Conservation (phyloP, 2,888 invertebrate species). For the Merodon equestris region DNA sequence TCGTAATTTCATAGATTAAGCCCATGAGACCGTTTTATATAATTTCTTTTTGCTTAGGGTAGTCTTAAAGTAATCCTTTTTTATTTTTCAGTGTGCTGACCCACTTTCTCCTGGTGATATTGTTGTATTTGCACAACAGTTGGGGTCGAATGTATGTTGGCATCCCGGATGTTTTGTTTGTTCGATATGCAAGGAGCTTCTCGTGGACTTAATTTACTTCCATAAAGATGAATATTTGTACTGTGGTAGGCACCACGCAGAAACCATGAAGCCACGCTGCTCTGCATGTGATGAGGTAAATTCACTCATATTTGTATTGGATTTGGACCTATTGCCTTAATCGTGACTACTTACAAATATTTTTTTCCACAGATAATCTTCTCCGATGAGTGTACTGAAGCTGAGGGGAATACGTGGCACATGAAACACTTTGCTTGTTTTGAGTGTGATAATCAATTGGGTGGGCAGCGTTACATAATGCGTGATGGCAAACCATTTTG, state of each 20-base stretch:
- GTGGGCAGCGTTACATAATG: constrained; percentile 99
- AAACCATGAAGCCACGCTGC: constrained; percentile 96
- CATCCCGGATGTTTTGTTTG: constrained; percentile 98
- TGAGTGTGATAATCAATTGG: constrained; percentile 95
- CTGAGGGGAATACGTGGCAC: constrained; percentile 98
- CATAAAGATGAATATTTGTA: constrained; percentile 92
- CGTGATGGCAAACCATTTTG: constrained; percentile 96
- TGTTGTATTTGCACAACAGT: constrained; percentile 92
- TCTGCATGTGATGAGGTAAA: constrained; percentile 98
- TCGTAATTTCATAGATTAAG: constrained; percentile 21
- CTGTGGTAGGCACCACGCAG: constrained; percentile 98
- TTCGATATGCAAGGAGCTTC: constrained; percentile 92
- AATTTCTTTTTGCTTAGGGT: constrained; percentile 10
- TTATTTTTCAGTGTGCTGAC: constrained; percentile 87
- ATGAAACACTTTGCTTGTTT: constrained; percentile 99
- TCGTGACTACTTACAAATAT: constrained; percentile 4
- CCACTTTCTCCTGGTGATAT: constrained; percentile 92
- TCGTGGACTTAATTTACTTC: constrained; percentile 98
- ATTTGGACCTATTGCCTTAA: too few relatives aligned
- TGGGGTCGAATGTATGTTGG: constrained; percentile 92
- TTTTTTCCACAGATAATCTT: constrained; percentile 89
- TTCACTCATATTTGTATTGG: too few relatives aligned
- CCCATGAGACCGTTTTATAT: constrained; percentile 41
- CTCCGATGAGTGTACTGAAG: constrained; percentile 99
- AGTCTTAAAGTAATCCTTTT: background rate